Conservation (phyloP, 2,797 vertebrate species). For the Epinephelus coioides region DNA sequence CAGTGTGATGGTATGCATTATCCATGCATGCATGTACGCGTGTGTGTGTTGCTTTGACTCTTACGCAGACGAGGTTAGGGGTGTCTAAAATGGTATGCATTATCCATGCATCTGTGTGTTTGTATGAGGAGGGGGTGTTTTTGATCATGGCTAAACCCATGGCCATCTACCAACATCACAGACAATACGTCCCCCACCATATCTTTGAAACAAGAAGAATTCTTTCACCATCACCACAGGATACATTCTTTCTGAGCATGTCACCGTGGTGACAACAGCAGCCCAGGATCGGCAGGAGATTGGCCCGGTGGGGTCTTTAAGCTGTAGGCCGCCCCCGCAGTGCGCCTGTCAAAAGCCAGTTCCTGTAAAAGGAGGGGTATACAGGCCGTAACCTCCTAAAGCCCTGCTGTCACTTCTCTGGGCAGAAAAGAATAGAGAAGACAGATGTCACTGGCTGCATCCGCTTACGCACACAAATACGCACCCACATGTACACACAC, state of each 20-base stretch:
- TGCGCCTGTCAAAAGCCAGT: slow-evolving; percentile 76
- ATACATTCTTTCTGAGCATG: slow-evolving; percentile 74
- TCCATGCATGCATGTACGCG: slow-evolving; percentile 40
- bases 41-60: slow-evolving; percentile 50
- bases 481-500: slow-evolving; percentile 3
- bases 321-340: slow-evolving; percentile 59
- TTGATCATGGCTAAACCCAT: slow-evolving; percentile 75
- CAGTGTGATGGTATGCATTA: slow-evolving; percentile 64
- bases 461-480: slow-evolving; percentile 16
- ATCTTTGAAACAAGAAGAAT: slow-evolving; percentile 71
- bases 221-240: slow-evolving; percentile 76
- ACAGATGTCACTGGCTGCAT: slow-evolving; percentile 61
- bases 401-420: slow-evolving; percentile 69
- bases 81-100: slow-evolving; percentile 52
- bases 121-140: slow-evolving; percentile 45
- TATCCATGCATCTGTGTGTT: slow-evolving; percentile 36
- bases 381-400: slow-evolving; percentile 53
- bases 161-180: slow-evolving; percentile 61
- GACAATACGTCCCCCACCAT: slow-evolving; percentile 62
- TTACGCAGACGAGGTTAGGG: slow-evolving; percentile 30
- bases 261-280: slow-evolving; percentile 77
- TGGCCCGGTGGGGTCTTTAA: slow-evolving; percentile 65
- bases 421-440: slow-evolving; percentile 57
- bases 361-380: slow-evolving; percentile 59
- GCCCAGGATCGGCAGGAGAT: slow-evolving; percentile 53